These are phyloP conservation scores for Peromyscus maniculatus DNA, from an alignment of 2,113 vertebrate genomes.

Conservation along the genomic window DNA sequence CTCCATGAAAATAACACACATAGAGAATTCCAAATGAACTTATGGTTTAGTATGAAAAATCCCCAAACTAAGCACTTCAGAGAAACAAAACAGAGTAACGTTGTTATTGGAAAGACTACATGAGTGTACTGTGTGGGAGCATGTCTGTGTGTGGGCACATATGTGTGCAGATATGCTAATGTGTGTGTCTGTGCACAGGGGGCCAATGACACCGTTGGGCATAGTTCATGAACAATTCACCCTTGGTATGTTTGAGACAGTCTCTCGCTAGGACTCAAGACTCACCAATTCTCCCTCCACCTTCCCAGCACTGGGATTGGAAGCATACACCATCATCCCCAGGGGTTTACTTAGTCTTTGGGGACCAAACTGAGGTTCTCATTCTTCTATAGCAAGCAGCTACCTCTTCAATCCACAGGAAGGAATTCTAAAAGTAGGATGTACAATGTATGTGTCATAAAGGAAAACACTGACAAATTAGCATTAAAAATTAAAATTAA, in stretches of 20 bases:
- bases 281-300: background rate
- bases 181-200: background rate
- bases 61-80: background rate
- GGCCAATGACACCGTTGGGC: background rate
- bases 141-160: background rate
- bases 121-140: no score
- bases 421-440: background rate
- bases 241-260: background rate
- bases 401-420: background rate
- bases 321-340: background rate
- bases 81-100: constrained; percentile 18
- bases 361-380: background rate
- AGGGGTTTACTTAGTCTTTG: background rate
- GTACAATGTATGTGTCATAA: background rate
- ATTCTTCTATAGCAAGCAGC: background rate
- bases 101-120: background rate
- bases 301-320: background rate
- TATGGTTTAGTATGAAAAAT: constrained; percentile 1
- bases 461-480: background rate
- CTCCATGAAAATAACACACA: background rate
- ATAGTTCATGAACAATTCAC: background rate
- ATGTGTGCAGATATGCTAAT: no score
- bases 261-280: no score
- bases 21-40: constrained; percentile 33
- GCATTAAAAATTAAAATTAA: constrained; percentile 40